A percentile compares a stretch with the other conserved stretches of the same genome.
Conservation (phyloP, 2,797 vertebrate genomes). For the Cirrhinus molitorella region DNA sequence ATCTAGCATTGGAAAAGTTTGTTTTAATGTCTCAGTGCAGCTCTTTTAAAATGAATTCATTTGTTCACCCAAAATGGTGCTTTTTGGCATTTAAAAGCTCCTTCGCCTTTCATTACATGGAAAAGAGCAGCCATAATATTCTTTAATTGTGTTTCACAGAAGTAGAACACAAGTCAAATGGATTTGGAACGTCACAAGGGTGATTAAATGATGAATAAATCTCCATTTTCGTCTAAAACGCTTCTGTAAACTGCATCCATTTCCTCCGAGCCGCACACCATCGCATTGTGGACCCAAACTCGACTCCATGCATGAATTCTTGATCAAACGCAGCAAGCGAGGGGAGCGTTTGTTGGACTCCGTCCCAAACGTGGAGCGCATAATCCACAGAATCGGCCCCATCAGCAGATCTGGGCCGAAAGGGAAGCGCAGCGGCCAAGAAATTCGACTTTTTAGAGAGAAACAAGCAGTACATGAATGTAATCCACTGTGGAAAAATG, state of each 20-base stretch:
- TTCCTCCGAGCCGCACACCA: not conserved
- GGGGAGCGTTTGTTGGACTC: conserved; percentile 27
- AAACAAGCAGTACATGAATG: not conserved
- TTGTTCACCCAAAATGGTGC: not conserved
- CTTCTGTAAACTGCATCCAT: not conserved
- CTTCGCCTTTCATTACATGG: not conserved
- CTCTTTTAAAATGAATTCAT: not conserved
- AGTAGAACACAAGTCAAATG: not conserved
- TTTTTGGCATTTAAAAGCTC: not conserved
- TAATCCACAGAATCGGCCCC: conserved; percentile 43
- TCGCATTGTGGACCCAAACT: not conserved
- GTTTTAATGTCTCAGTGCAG: not conserved
- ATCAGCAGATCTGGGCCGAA: conserved; percentile 53
- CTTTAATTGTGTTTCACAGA: not conserved
- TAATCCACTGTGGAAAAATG: conserved; percentile 8
- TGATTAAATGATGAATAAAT: conserved; percentile 10
- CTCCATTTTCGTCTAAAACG: not conserved
- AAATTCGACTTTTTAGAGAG: not conserved
- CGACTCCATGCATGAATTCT: conserved; percentile 43
- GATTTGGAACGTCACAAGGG: not conserved
- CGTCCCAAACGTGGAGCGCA: conserved; percentile 33
- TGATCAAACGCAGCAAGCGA: conserved; percentile 53
- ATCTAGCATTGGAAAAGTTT: not conserved
- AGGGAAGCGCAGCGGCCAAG: not conserved
- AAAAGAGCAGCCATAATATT: not conserved